phyloP scores from a whole-genome alignment of 2,113 vertebrate species.

The Meriones unguiculatus region DNA sequence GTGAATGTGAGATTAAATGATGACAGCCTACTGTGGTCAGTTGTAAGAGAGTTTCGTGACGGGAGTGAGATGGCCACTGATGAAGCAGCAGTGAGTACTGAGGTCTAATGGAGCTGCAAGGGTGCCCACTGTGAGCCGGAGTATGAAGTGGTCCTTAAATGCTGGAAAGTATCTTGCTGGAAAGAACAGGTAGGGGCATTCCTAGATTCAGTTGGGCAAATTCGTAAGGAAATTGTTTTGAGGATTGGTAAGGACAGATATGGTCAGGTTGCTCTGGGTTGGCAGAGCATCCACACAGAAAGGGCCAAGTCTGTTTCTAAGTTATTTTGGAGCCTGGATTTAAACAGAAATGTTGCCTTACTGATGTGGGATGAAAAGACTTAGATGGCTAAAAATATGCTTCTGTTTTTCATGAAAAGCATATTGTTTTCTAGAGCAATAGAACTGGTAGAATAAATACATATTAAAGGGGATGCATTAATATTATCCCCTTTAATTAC shows the following conservation, averaged over 20 bases:
- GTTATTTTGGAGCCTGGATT: not conserved
- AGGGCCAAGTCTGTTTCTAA: not conserved
- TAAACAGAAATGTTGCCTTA: not conserved
- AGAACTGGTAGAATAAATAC: not conserved
- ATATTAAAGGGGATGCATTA: too few relatives aligned
- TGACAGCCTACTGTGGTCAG: not conserved
- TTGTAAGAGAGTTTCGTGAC: not conserved
- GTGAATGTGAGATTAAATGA: not conserved
- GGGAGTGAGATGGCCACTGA: not conserved
- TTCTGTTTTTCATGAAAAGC: not conserved
- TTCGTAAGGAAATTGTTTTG: not conserved
- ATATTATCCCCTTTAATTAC: too few relatives aligned
- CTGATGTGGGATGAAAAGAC: not conserved
- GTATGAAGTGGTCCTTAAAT: not conserved
- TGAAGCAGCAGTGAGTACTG: not conserved
- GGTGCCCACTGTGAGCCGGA: not conserved
- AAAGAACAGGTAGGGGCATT: not conserved
- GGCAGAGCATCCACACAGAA: not conserved
- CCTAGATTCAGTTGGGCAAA: not conserved
- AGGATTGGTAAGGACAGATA: not conserved
- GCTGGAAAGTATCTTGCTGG: not conserved
- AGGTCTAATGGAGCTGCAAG: not conserved
- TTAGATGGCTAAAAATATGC: not conserved
- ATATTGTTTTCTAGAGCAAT: not conserved
- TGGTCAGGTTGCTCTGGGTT: not conserved